Percentiles rank a stretch among this genome's conserved stretches.
Evolutionary conservation across 2,888 invertebrate species (phyloP).

Genomic region (Rotaria socialis): DNA sequence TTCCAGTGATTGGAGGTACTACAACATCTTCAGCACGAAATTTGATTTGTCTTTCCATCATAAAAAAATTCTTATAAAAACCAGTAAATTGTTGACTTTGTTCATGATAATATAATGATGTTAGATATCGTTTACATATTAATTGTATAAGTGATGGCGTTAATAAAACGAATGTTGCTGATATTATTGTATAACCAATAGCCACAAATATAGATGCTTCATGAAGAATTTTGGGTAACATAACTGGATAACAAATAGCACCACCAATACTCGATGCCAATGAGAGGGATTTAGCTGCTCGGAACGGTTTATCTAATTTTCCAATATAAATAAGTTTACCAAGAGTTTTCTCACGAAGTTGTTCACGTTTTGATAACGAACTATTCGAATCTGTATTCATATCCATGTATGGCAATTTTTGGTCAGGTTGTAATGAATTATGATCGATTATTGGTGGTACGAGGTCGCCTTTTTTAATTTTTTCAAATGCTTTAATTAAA

Average conservation of each 20-base stretch:
- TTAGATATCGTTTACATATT: constrained; percentile 28
- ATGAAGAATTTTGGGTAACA: not conserved
- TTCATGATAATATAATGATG: constrained; percentile 22
- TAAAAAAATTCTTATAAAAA: constrained; percentile 23
- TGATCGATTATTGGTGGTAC: not conserved
- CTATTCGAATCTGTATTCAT: not conserved
- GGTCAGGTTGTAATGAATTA: not conserved
- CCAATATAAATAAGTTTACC: constrained; percentile 27
- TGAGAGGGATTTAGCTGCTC: constrained; percentile 10
- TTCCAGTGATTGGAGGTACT: constrained; percentile 23
- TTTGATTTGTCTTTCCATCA: constrained; percentile 3
- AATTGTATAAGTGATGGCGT: constrained; percentile 11
- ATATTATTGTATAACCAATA: not conserved
- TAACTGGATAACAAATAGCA: not conserved
- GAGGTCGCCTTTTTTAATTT: not conserved
- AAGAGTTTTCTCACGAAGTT: not conserved
- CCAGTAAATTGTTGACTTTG: constrained; percentile 1
- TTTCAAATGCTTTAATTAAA: not conserved
- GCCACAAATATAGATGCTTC: not conserved
- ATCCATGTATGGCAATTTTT: not conserved
- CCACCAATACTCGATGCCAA: constrained; percentile 5
- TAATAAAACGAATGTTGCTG: not conserved
- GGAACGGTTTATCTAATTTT: not conserved
- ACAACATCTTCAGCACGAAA: not conserved
- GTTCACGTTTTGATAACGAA: not conserved